Conservation (phyloP, 1,140 invertebrate genomes). For the Brachionus koreanus region DNA sequence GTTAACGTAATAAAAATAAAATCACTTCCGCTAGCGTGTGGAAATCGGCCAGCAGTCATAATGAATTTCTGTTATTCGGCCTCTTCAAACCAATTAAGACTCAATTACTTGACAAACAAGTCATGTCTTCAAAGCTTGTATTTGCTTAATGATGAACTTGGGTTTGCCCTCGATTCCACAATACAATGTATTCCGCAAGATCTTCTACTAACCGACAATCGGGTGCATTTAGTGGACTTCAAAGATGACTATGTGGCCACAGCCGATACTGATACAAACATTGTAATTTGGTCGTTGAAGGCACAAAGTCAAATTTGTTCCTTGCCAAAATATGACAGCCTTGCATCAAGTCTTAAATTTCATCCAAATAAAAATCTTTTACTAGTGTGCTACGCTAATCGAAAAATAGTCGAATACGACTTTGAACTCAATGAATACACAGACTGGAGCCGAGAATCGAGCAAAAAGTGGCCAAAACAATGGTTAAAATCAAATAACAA, state of each 20-base stretch:
- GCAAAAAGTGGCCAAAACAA: constrained; percentile 7
- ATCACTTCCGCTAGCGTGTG: constrained; percentile 19
- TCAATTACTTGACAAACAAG: constrained; percentile 36
- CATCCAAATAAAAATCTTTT: constrained; percentile 22
- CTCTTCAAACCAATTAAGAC: background rate
- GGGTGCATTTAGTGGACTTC: constrained; percentile 16
- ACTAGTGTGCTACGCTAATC: background rate
- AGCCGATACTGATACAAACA: constrained; percentile 22
- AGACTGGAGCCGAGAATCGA: background rate
- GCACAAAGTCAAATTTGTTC: background rate
- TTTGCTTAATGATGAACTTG: background rate
- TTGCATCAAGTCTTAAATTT: constrained; percentile 2
- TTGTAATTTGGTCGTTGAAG: constrained; percentile 34
- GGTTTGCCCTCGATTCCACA: constrained; percentile 22
- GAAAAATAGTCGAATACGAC: constrained; percentile 34
- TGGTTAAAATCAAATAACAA: constrained; percentile 12
- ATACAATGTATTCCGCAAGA: constrained; percentile 42
- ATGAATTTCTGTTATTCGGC: background rate
- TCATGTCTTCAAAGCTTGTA: constrained; percentile 16
- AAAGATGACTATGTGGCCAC: constrained; percentile 32
- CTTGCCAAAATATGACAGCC: background rate
- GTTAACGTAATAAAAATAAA: constrained; percentile 20
- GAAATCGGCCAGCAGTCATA: constrained; percentile 31
- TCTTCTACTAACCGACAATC: background rate
- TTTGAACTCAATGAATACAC: constrained; percentile 12